Evolutionary conservation across 2,797 vertebrate genomes (phyloP).

Genomic region (Myotis planiceps): DNA sequence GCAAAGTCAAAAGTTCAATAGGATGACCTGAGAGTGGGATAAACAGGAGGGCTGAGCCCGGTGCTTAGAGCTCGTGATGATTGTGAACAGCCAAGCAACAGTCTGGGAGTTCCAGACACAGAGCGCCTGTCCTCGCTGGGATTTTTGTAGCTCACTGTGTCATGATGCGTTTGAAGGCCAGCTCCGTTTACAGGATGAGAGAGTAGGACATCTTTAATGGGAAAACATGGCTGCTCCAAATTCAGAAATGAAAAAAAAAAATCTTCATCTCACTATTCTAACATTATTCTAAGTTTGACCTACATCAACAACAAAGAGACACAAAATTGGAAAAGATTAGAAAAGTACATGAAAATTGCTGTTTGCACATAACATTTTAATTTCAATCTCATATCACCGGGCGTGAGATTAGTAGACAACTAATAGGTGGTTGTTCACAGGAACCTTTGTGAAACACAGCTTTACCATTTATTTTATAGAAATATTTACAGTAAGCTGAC

Average conservation of each 20-base stretch:
- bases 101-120: background rate
- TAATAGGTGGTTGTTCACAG: background rate
- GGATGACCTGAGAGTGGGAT: background rate
- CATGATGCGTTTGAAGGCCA: background rate
- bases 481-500: background rate
- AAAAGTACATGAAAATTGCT: background rate
- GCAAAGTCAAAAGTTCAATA: background rate
- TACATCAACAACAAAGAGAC: background rate
- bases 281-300: background rate
- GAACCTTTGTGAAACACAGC: background rate
- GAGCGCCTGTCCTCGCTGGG: background rate
- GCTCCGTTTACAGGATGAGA: background rate
- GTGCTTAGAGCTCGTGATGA: background rate
- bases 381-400: background rate
- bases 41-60: background rate
- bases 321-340: background rate
- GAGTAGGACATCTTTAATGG: background rate
- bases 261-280: background rate
- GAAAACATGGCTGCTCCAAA: background rate
- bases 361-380: background rate
- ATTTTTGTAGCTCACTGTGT: background rate
- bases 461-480: slow-evolving; percentile 48
- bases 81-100: background rate
- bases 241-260: background rate
- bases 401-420: background rate